Evolutionary conservation across 2,888 invertebrate genomes (phyloP).

Genomic region (Agrilus cyanescens): DNA sequence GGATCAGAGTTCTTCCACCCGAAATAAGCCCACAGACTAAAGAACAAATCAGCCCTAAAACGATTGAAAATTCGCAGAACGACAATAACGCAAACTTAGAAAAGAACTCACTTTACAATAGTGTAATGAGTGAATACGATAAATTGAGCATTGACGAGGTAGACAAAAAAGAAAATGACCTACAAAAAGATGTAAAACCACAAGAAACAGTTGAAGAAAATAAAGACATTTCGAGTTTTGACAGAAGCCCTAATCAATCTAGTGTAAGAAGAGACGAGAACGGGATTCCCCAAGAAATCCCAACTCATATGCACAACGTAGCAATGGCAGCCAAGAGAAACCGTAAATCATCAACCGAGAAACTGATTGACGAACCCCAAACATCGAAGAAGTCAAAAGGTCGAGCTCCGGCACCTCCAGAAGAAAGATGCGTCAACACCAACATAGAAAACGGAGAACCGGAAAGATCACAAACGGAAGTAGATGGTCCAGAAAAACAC

Average conservation of each 20-base stretch:
- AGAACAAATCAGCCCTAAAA: conserved; percentile 29
- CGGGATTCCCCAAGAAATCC: conserved; percentile 57
- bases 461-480: conserved; percentile 2
- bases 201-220: conserved; percentile 22
- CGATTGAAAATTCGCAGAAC: conserved; percentile 31
- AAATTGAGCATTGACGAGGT: conserved; percentile 2
- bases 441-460: conserved; percentile 3
- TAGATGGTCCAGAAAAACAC: not conserved
- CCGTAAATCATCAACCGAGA: conserved; percentile 42
- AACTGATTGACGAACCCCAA: conserved; percentile 23
- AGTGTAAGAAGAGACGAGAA: conserved; percentile 48
- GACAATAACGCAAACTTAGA: conserved; percentile 32
- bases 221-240: conserved; percentile 14
- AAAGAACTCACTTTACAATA: conserved; percentile 2
- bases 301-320: conserved; percentile 59
- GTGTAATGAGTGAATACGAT: not conserved
- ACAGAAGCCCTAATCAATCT: conserved; percentile 43
- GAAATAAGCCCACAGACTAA: conserved; percentile 12
- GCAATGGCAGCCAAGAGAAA: conserved; percentile 58
- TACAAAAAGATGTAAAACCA: conserved; percentile 11
- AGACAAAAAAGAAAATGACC: conserved; percentile 22
- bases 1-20: conserved; percentile 50
- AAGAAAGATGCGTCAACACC: conserved; percentile 10
- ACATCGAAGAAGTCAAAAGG: conserved; percentile 52
- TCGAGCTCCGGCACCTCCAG: conserved; percentile 61